Base-by-base conservation (phyloP, 2,113 vertebrate genomes). In the Montifringilla adamsi region DNA sequence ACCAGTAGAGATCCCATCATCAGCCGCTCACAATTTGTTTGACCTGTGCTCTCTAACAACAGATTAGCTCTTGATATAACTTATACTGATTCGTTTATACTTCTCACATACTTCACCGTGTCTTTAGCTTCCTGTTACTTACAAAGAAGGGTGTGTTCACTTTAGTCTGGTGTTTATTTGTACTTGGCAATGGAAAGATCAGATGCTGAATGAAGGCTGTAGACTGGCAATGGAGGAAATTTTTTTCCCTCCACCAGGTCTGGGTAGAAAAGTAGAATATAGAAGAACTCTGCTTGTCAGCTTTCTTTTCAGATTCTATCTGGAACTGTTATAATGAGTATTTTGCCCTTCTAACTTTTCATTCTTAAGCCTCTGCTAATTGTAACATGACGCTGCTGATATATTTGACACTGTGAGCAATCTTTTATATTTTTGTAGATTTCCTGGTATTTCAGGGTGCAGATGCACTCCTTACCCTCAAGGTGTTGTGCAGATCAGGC, bases 281-380 rank as follows among this genome's bases (percentile, higher is more conserved):
- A 98, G 98, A 53, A 98, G 97, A 86, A 98, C 98, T 24, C 94
- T 99, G 77, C 97, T 98, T 31, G 91, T 99, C 95, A 98, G 98
- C 95, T 98, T 99, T 94, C 97, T 99, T 91, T 99, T 99, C 97
- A 98, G 97, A 84, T 99, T 99, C 95, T 97, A 98, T 96, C 97
- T 99, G 93, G 96, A 98, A 81, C 95, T 98, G 53, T 96, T 43
- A 66, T 35, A 52, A 77, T 58, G 16, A 68, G 6, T 41, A 26
- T 64, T 82, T 68, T 78, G 8, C 22, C 23, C 19, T 83, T 75
- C 35, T 60, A 68, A 31, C 12, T 60, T 66, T 83, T 78, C 28
- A 60, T 78, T 85, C 30, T 26, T 55, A 55, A 75, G 11, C 19
- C 35, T 83, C n/a, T 60, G n/a, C 19, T 64, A 64, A 59, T 24